Evolutionary conservation across 2,113 vertebrate genomes (phyloP).

Genomic region (Pampusana beccarii): DNA sequence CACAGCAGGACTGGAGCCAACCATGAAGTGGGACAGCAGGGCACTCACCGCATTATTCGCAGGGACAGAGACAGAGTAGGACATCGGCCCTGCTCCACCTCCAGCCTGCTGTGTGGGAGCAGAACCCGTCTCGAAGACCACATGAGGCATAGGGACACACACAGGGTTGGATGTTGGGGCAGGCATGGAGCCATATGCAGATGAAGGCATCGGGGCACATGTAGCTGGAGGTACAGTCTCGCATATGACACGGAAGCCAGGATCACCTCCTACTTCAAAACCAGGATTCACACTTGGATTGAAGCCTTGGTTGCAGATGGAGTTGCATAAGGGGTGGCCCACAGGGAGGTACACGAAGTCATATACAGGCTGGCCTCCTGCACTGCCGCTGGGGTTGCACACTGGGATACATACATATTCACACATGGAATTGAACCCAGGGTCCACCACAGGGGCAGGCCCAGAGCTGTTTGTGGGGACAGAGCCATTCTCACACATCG

Average conservation of each 20-base stretch:
- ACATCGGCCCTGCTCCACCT: not conserved
- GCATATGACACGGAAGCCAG: slow-evolving; percentile 44
- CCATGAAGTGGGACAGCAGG: slow-evolving; percentile 48
- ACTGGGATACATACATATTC: slow-evolving; percentile 65
- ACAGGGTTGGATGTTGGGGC: not conserved
- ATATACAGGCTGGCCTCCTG: slow-evolving; percentile 40
- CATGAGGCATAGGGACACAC: slow-evolving; percentile 19
- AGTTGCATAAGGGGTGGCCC: slow-evolving; percentile 51
- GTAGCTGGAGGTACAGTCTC: slow-evolving; percentile 37
- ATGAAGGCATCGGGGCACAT: not conserved
- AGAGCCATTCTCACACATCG: not conserved
- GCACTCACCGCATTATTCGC: slow-evolving; percentile 56
- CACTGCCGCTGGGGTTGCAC: slow-evolving; percentile 45
- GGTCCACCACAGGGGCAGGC: not conserved
- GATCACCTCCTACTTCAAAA: not conserved
- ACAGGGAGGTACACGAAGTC: slow-evolving; percentile 63
- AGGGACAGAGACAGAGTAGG: slow-evolving; percentile 61
- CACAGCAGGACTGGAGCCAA: not conserved
- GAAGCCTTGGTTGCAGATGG: slow-evolving; percentile 55
- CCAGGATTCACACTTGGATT: not conserved
- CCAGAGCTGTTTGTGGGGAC: not conserved
- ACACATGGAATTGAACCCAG: slow-evolving; percentile 45
- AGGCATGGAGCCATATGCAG: not conserved
- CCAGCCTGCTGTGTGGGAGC: not conserved
- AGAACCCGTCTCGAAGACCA: slow-evolving; percentile 35